Conservation (phyloP, 37 sponge, comb jelly and placozoan species). For the Lycopodina hypogea region DNA sequence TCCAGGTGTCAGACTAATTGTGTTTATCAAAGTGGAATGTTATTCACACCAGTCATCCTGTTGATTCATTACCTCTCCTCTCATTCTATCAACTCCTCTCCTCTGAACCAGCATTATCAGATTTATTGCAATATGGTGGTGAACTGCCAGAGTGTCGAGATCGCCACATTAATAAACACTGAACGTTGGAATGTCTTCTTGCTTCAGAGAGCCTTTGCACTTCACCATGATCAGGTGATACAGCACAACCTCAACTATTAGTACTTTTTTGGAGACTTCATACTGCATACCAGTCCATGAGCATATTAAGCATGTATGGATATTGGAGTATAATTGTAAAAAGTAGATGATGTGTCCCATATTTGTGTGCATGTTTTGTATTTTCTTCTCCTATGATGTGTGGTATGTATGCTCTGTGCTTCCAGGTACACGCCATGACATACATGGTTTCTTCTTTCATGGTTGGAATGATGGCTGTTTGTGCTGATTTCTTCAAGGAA, state of each 20-base stretch:
- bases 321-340: not conserved
- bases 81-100: no score
- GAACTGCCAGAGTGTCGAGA: conserved; percentile 26
- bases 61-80: no score
- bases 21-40: no score
- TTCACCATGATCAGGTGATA: conserved; percentile 64
- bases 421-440: conserved; percentile 50
- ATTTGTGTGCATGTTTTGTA: not conserved
- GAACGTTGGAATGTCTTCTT: conserved; percentile 44
- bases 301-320: conserved; percentile 14
- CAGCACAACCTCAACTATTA: no score
- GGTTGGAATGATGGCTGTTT: conserved; percentile 45
- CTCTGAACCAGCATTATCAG: conserved; percentile 47
- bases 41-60: no score
- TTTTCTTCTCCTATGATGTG: no score
- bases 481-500: conserved; percentile 29
- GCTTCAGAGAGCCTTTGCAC: conserved; percentile 49
- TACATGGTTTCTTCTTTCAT: conserved; percentile 36
- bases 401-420: not conserved
- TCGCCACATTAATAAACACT: conserved; percentile 11
- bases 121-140: conserved; percentile 51
- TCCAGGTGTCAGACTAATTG: no score
- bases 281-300: no score
- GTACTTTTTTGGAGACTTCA: no score
- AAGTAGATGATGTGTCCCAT: not conserved